Evolutionary conservation across 2,113 vertebrate genomes (phyloP), one percentile per base, ranked within the genome.

Genomic region (Pluvialis apricaria): DNA sequence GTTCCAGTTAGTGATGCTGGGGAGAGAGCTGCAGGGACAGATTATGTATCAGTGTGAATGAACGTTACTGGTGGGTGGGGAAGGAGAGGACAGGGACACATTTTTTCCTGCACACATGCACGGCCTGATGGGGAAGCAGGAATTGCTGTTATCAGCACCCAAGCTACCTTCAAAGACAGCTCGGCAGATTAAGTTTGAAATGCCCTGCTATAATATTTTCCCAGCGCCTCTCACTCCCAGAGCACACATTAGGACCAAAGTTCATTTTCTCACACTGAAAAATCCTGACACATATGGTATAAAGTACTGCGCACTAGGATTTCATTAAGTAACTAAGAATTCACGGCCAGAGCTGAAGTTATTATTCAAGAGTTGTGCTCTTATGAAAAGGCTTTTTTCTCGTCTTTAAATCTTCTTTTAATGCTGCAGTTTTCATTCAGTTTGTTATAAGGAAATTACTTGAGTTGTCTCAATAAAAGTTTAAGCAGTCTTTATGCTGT

Each of bases 231-330:
- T 61, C 2, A 1, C n/a, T 90, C 68, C 71, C 82, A 60, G 26
- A 90, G 45, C 42, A 78, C 60, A 70, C 32, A 62, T 80, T 80
- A 84, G 47, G 36, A 91, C 42, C n/a, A 64, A 77, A 84, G 60
- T 86, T 88, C 60, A 73, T 96, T 97, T 94, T 92, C 71, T 54
- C 12, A 52, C 64, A 58, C 49, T 77, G 71, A 90, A 90, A 92
- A 88, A 45, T 45, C 71, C 3, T 88, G 76, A 68, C 25, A 55
- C 22, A 5, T 38, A 42, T 11, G 26, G 42, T 32, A 83, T 72
- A 65, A 90, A 90, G 21, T 61, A 58, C 44, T 57, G 36, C 72
- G 81, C 36, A 34, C 40, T 60, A 73, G 54, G 62, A 81, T 94
- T 94, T 92, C 58, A 73, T 91, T 91, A 89, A 91, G 90, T 93